phyloP scores from a whole-genome alignment of 1,140 invertebrate species.

The Drosophila orosa region DNA sequence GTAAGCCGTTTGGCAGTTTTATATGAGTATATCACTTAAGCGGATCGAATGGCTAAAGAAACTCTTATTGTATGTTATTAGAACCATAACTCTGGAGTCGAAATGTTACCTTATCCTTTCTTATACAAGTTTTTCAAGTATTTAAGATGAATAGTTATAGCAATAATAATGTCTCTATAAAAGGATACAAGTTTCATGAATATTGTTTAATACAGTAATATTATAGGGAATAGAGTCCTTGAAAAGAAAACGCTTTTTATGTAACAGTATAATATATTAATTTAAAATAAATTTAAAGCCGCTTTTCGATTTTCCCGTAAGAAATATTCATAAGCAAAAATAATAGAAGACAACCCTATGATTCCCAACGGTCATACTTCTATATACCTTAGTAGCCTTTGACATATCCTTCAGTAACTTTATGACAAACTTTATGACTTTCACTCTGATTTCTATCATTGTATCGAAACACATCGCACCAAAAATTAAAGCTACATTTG shows the following conservation, averaged over 20 bases:
- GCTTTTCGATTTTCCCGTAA: background rate
- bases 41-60: no score
- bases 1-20: no score
- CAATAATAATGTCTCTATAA: no score
- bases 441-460: background rate
- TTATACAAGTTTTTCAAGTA: no score
- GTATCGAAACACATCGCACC: background rate
- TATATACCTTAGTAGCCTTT: background rate
- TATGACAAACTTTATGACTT: background rate
- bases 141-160: no score
- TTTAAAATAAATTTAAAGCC: background rate
- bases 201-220: background rate
- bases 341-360: background rate
- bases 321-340: background rate
- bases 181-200: no score
- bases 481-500: background rate
- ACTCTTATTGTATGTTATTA: no score
- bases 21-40: no score
- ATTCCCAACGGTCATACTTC: fast-evolving
- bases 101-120: no score
- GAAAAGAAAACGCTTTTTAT: background rate
- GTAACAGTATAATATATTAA: background rate
- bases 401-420: background rate
- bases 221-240: background rate
- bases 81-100: no score